phyloP scores from a whole-genome alignment of 2,888 invertebrate genomes.

The Acholoe squamosa region DNA sequence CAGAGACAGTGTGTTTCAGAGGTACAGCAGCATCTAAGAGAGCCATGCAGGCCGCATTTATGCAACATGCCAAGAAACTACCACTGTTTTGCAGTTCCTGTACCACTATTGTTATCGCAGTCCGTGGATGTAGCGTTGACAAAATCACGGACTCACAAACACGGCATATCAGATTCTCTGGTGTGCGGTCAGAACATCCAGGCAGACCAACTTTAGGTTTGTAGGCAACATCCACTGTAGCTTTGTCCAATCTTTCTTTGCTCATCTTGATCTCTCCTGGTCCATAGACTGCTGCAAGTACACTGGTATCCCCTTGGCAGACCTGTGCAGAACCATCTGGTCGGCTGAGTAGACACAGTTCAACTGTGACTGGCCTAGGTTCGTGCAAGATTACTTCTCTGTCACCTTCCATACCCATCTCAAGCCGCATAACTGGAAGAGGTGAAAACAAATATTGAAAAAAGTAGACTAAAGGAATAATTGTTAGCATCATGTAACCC shows the following conservation, averaged over 20 bases:
- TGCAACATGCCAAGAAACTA: constrained; percentile 88
- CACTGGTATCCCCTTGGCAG: constrained; percentile 97
- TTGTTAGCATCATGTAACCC: too few relatives aligned
- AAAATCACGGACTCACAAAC: constrained; percentile 90
- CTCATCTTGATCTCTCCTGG: constrained; percentile 93
- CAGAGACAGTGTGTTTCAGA: constrained; percentile 92
- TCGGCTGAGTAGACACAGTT: constrained; percentile 60
- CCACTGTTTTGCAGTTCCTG: constrained; percentile 92
- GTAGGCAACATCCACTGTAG: constrained; percentile 89
- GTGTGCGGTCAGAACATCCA: constrained; percentile 88
- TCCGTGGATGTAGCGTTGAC: constrained; percentile 90
- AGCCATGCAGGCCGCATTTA: constrained; percentile 93
- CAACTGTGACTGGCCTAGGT: neutral
- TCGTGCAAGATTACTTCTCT: neutral
- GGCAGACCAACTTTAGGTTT: constrained; percentile 91
- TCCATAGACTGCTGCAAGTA: constrained; percentile 97
- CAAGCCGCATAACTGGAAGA: constrained; percentile 31
- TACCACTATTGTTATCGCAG: constrained; percentile 90
- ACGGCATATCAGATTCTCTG: constrained; percentile 90
- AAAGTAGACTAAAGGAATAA: too few relatives aligned
- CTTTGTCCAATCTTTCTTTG: constrained; percentile 90
- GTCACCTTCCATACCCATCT: neutral
- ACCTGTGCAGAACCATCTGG: constrained; percentile 96
- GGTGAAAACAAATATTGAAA: too few relatives aligned
- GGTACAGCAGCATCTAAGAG: constrained; percentile 92